Base-by-base conservation (phyloP, 2,113 vertebrate genomes). In the Xenopus laevis region DNA sequence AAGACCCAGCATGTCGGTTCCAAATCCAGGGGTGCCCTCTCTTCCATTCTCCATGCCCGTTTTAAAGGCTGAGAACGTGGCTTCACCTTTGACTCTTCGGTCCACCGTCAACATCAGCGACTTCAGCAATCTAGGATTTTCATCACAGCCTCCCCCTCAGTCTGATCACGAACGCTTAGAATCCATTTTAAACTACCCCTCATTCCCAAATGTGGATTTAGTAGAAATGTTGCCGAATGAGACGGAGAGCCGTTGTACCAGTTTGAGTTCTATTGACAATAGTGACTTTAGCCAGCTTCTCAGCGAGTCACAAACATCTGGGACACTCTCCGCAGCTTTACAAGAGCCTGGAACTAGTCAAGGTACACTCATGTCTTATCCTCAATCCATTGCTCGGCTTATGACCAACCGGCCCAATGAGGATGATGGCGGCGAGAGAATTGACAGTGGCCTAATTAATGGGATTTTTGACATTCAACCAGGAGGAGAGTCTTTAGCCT, bases 261-360 rank as follows among this genome's bases (percentile, higher is more conserved):
- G 80, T 72, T 85, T 96, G 79, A 92, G 92, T 0, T 88, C 83
- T 21, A 88, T 96, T 1, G 88, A 92, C 84, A 93, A 93, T 68
- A 90, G 92, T 0, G 95, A 94, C 17, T 91, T 97, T 68, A 92
- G 87, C 69, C 90, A 91, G 70, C 82, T 96, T 52, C 84, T 96
- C 74, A 86, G 47, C 70, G 84, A 86, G 74, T 68, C 88, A 58
- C 15, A 71, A 59, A 15, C 78, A 23, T 11, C 71, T 65, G 2
- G 67, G 78, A 17, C 55, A 13, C 4, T 83, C 83, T 2, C 55
- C 60, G 1, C 65, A 13, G 46, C 47, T 59, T 17, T 58, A 17
- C 47, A 69, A 16, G 79, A 78, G 13, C 7, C 85, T 68, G 63
- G 81, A 40, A 9, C 80, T 27, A 72, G 27, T 18, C 85, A 86